Conservation (phyloP, 2,888 invertebrate genomes). For the Bibio marci region DNA sequence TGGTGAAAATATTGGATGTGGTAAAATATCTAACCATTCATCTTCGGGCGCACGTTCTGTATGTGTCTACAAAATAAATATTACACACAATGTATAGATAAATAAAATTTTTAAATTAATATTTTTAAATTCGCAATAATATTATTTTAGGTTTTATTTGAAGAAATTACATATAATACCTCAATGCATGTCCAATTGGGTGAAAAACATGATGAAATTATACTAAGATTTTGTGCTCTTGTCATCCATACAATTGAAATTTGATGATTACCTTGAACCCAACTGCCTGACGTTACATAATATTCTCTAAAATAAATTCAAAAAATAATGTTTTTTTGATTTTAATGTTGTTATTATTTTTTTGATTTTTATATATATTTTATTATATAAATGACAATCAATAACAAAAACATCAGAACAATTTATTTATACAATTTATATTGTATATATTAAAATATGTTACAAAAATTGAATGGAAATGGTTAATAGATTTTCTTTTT, state of each 20-base stretch:
- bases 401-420: no score
- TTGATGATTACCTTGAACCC: conserved; percentile 64
- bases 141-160: background rate
- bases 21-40: conserved; percentile 73
- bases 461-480: no score
- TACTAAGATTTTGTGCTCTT: conserved; percentile 78
- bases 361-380: no score
- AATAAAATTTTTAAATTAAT: background rate
- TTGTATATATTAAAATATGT: no score
- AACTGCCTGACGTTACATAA: conserved; percentile 81
- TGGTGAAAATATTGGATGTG: conserved; percentile 66
- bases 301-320: conserved; percentile 77
- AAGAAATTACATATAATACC: conserved; percentile 31
- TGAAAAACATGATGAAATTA: conserved; percentile 69
- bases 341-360: no score
- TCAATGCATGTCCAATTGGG: conserved; percentile 73
- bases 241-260: conserved; percentile 86
- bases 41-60: conserved; percentile 69
- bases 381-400: no score
- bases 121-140: conserved; percentile 1
- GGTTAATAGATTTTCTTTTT: no score
- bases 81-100: background rate
- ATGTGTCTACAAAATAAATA: conserved; percentile 40
- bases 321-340: no score
- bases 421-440: no score